Base-by-base conservation (phyloP, 2,113 vertebrate genomes). In the Semicossyphus pulcher region DNA sequence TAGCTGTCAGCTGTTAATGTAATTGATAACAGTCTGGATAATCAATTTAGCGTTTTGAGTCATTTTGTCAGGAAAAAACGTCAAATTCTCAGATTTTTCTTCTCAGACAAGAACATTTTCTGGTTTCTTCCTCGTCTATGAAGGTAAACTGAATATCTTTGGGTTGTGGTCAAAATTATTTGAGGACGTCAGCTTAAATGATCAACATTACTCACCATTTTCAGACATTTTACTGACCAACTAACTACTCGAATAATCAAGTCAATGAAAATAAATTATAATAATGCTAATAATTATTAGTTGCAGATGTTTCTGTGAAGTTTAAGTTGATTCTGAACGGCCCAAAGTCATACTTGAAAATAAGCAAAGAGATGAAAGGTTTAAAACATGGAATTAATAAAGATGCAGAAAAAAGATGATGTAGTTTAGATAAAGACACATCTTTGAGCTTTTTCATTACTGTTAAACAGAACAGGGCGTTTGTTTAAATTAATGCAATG, bases 301-400 rank as follows among this genome's bases (percentile, higher is more conserved):
- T 44, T 2, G 6, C 41, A 44, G 41, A 3, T 3, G 18, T 44
- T 1, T 16, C 7, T 41, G 39, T 41, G 39, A 41, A 18, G 39
- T 23, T 32, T 7, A 28, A 23, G 16, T 7, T 72, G 37, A 68
- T 23, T 49, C 23, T 37, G 28, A 58, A 21, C 20, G 39, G 41
- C 12, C 49, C 47, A 47, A 69, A 65, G 23, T 18, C 42, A 48
- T 23, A 7, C 26, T 2, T 16, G 2, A 10, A 66, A 53, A 34
- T 3, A 60, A 52, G 31, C 14, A 62, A 32, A 68, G 28, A 59
- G 62, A 60, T 57, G n/a, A 75, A 65, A 21, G 39, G 63, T 25
- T 45, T 23, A 4, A 51, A 76, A 54, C 16, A 76, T 42, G 54
- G 8, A 7, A 21, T 45, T 11, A 36, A 10, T 32, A 47, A 52